Base-by-base conservation (phyloP, 1,140 invertebrate species). In the Diorhabda elongata region DNA sequence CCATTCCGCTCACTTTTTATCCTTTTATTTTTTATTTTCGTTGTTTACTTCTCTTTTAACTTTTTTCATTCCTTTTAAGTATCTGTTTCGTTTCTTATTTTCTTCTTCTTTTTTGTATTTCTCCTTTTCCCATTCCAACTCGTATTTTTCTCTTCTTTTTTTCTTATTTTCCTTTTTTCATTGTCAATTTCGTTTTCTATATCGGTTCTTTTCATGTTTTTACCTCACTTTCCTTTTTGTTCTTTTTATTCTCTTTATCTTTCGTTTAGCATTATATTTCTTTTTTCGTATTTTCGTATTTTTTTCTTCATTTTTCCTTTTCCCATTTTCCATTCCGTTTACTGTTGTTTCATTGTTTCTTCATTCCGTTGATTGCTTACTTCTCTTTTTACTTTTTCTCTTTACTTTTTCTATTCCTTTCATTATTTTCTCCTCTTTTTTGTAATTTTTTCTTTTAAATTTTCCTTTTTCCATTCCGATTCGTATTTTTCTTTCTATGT, bases 21-120 rank as follows among this genome's bases (percentile, higher is more conserved):
- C n/a, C n/a, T n/a, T n/a, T n/a, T n/a, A n/a, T n/a, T n/a, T n/a
- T n/a, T n/a, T n/a, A n/a, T 11, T 11, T 59, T 11, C 11, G 5
- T 59, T 42, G 5, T 11, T 11, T 59, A 5, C 41, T 59, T 59
- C 1, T 2, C 41, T 59, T 59, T 59, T 59, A 11, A 1, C 3
- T n/a, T 59, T 8, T 59, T 59, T 59, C 11, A 5, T n/a, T 59
- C 58, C 11, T n/a, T 59, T 59, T 11, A n/a, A n/a, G n/a, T n/a
- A 5, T n/a, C 3, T 42, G 5, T 59, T 59, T 2, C 11, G 5
- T 1, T 59, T 42, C 2, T 1, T 42, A 7, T 59, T 59, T 11
- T 59, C 11, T 42, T 59, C 41, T 2, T 59, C 11, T 59, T 11
- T 59, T 11, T 11, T 11, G 5, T 59, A 5, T 59, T 59, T n/a